phyloP scores from a whole-genome alignment of 2,888 invertebrate species.

The Microchrysa polita region DNA sequence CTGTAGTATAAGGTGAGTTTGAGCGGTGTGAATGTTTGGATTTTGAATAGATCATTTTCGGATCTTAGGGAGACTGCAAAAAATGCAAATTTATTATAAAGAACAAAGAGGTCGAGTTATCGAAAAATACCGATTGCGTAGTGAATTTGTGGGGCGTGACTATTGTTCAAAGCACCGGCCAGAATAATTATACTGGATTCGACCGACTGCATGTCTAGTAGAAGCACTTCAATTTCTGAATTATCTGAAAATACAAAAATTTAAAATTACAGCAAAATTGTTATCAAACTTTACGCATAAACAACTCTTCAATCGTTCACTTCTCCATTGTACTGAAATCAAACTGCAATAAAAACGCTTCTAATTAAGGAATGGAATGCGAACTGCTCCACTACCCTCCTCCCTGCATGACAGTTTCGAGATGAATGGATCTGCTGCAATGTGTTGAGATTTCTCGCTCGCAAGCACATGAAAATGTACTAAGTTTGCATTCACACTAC shows the following conservation, averaged over 20 bases:
- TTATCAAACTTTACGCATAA: no score
- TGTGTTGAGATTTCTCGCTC: no score
- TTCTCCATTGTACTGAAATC: no score
- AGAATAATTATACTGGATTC: constrained; percentile 75
- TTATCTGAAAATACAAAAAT: constrained; percentile 63
- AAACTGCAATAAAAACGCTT: no score
- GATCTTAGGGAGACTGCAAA: constrained; percentile 56
- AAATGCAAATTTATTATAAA: constrained; percentile 26
- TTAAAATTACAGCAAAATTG: no score
- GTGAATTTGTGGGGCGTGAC: constrained; percentile 73
- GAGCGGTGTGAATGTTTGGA: constrained; percentile 59
- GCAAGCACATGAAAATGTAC: no score
- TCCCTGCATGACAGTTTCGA: no score
- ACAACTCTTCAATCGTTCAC: no score
- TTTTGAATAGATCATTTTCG: constrained; percentile 54
- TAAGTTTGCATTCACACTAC: no score
- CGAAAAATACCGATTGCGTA: constrained; percentile 73
- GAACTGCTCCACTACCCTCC: no score
- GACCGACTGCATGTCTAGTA: constrained; percentile 80
- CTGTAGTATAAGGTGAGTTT: constrained; percentile 60
- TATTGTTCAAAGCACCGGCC: constrained; percentile 74
- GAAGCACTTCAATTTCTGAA: constrained; percentile 74
- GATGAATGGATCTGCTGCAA: no score
- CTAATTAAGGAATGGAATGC: no score
- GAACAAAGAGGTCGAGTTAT: background rate